phyloP scores from a whole-genome alignment of 2,797 vertebrate genomes.

The Falco biarmicus region DNA sequence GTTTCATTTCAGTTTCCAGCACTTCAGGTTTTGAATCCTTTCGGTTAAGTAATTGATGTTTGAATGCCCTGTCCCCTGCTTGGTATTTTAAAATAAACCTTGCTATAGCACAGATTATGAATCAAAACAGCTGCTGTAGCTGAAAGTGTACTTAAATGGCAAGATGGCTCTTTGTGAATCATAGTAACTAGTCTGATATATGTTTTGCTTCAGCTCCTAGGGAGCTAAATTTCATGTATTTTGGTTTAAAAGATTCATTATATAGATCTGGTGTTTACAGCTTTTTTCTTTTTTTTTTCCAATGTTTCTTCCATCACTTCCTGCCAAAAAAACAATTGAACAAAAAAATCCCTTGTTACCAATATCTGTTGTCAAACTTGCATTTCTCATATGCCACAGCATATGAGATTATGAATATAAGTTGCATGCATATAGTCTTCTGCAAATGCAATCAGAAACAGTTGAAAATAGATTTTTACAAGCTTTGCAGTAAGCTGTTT shows the following conservation, averaged over 20 bases:
- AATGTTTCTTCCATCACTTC: not conserved
- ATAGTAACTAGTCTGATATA: not conserved
- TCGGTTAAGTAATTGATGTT: constrained; percentile 53
- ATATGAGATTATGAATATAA: constrained; percentile 35
- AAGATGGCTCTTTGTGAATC: constrained; percentile 28
- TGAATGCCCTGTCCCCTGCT: constrained; percentile 45
- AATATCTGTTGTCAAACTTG: constrained; percentile 36
- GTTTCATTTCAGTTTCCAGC: constrained; percentile 59
- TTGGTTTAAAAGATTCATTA: constrained; percentile 20
- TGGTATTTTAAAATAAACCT: constrained; percentile 72
- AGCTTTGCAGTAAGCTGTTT: not conserved
- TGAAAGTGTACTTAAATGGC: constrained; percentile 6
- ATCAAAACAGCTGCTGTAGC: constrained; percentile 53
- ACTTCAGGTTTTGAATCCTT: constrained; percentile 60
- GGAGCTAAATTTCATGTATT: constrained; percentile 20
- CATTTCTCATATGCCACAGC: constrained; percentile 20
- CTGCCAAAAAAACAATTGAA: not conserved
- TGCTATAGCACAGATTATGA: constrained; percentile 49
- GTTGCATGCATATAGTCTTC: constrained; percentile 19
- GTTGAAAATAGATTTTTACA: constrained; percentile 5
- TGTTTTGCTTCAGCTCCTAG: constrained; percentile 9
- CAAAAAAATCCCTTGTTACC: not conserved
- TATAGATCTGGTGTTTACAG: constrained; percentile 23
- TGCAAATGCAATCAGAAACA: constrained; percentile 2
- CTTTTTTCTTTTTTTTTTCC: not conserved